Base-by-base conservation (phyloP, 2,113 vertebrate species). In the Chionis minor region DNA sequence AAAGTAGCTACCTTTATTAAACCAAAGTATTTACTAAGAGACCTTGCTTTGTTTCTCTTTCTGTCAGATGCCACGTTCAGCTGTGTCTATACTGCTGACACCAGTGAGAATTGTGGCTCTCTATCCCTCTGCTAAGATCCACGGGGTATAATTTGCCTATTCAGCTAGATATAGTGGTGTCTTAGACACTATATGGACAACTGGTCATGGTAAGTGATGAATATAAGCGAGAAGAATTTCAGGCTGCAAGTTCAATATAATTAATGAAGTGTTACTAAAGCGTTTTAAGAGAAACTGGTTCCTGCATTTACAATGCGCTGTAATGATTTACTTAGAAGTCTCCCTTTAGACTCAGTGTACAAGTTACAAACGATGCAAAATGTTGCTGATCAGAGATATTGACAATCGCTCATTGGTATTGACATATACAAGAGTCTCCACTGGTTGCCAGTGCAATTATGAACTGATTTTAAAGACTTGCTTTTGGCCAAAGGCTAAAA, bases 251-350 rank as follows among this genome's bases (percentile, higher is more conserved):
- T 97, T 97, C 97, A 84, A 98, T 98, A 97, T 94, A 97, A 97
- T 95, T 98, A 98, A 98, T 97, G 94, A 96, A 97, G 94, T 97
- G 96, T 95, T 97, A 96, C 97, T 97, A 97, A 96, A 96, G 71
- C 19, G 0, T 94, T 97, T 97, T 95, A 95, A 96, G 93, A 90
- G 89, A 97, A 97, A 96, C 81, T 74, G 65, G 88, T 91, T 87
- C 66, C 80, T 97, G 96, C 94, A 97, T 98, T 97, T 97, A 93
- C 88, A 96, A 97, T 97, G 94, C 61, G 74, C 61, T 86, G 54
- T 98, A 97, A 98, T 95, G 97, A 97, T 97, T 97, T 97, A 88
- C 88, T 95, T 96, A 92, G 88, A 79, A 95, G 70, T 96, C 88
- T 96, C 92, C 92, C 90, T 86, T 96, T 95, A 94, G 97, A 94